Percentiles rank a stretch among this genome's conserved stretches.
Evolutionary conservation across 1,140 invertebrate species (phyloP).

Genomic region (Eulimnadia texana): DNA sequence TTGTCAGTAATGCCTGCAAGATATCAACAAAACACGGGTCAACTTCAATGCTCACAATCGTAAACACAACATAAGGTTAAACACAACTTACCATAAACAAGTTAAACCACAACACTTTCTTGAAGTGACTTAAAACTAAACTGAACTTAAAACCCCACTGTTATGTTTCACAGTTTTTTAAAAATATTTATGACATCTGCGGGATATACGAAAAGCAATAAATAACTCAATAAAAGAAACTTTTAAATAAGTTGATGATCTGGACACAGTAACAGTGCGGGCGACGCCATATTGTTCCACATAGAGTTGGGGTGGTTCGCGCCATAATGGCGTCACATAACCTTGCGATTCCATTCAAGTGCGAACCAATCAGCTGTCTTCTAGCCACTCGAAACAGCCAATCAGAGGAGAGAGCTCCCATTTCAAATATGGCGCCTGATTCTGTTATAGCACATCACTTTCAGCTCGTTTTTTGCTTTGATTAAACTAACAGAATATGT

Average conservation of each 20-base stretch:
- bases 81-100: too few relatives aligned
- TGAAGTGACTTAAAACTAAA: too few relatives aligned
- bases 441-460: background rate
- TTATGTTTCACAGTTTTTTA: too few relatives aligned
- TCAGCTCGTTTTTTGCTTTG: too few relatives aligned
- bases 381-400: background rate
- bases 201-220: too few relatives aligned
- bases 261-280: background rate
- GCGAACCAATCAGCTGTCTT: background rate
- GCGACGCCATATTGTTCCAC: background rate
- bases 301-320: background rate
- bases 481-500: too few relatives aligned
- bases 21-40: background rate
- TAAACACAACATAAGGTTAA: too few relatives aligned
- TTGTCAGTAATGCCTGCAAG: background rate
- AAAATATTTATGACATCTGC: too few relatives aligned
- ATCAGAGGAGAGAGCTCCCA: background rate
- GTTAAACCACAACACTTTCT: too few relatives aligned
- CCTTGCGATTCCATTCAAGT: background rate
- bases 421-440: constrained; percentile 5
- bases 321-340: background rate
- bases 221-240: too few relatives aligned
- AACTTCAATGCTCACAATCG: background rate
- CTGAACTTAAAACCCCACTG: too few relatives aligned
- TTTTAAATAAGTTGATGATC: background rate